Evolutionary conservation across 2,113 vertebrate genomes (phyloP).

Genomic region (Penelope pileata): DNA sequence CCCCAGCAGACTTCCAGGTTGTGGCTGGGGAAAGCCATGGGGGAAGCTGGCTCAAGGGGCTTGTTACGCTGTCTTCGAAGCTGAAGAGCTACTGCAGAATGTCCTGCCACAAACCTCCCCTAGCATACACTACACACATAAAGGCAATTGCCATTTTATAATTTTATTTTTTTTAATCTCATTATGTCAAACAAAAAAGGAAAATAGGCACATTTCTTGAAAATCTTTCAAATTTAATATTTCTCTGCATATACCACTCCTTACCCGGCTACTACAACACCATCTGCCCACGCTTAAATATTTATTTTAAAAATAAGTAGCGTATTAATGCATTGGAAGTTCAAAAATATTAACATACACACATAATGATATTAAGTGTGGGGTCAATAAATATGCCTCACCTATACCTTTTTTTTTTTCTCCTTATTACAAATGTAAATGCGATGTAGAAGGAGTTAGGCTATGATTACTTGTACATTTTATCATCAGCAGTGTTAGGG

Average conservation of each 20-base stretch:
- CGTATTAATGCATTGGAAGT: not conserved
- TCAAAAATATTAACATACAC: not conserved
- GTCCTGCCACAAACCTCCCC: not conserved
- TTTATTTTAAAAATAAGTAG: not conserved
- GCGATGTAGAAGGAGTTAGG: not conserved
- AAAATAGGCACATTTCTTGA: not conserved
- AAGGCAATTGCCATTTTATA: not conserved
- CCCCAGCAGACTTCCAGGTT: conserved; percentile 24
- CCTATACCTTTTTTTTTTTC: not conserved
- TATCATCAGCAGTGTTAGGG: not conserved
- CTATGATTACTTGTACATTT: not conserved
- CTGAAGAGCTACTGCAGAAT: not conserved
- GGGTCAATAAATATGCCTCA: not conserved
- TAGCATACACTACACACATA: not conserved
- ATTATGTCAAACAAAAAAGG: not conserved
- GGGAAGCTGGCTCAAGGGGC: not conserved
- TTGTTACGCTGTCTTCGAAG: conserved; percentile 45
- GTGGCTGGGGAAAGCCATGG: not conserved
- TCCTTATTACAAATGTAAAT: not conserved
- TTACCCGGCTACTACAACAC: not conserved
- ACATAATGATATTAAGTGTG: not conserved
- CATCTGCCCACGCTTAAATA: not conserved
- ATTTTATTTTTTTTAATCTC: not conserved
- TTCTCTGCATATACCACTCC: not conserved
- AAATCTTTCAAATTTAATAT: not conserved